Percentiles rank a stretch among this genome's conserved stretches.
Conservation (phyloP, 2,888 invertebrate genomes). For the Drosophila nigricruria region DNA sequence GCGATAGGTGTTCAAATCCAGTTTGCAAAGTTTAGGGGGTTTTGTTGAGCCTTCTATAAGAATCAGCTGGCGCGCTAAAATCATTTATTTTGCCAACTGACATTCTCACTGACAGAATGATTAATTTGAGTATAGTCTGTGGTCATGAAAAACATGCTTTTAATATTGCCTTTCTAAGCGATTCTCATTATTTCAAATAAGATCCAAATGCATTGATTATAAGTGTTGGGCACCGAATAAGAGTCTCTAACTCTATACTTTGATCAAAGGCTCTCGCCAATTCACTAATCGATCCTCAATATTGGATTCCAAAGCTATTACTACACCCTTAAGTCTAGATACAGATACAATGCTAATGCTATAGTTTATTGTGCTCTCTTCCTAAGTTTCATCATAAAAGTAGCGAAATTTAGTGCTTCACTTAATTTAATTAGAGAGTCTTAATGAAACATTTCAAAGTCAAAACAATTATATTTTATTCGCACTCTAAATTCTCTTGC, state of each 20-base stretch:
- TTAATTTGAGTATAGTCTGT: background rate
- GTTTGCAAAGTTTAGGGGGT: background rate
- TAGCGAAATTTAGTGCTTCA: background rate
- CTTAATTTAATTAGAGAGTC: conserved; percentile 16
- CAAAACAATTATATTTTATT: conserved; percentile 1
- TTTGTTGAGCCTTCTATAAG: background rate
- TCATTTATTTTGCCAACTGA: no score
- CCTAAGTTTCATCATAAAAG: background rate
- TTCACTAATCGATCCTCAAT: no score
- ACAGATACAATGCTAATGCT: no score
- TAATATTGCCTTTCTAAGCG: background rate
- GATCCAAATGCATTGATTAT: background rate
- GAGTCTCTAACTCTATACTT: no score
- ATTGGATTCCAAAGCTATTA: no score
- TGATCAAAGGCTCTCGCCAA: no score
- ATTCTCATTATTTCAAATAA: background rate
- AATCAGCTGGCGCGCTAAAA: no score
- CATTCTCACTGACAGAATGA: background rate
- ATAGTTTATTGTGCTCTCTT: no score
- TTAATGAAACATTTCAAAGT: background rate
- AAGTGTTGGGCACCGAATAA: no score
- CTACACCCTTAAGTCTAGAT: no score
- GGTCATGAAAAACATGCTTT: background rate
- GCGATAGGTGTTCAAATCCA: background rate
- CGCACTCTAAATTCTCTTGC: background rate